A percentile compares a stretch with the other conserved stretches of the same genome.
Evolutionary conservation across 2,797 vertebrate species (phyloP).

Genomic region (Fratercula arctica): DNA sequence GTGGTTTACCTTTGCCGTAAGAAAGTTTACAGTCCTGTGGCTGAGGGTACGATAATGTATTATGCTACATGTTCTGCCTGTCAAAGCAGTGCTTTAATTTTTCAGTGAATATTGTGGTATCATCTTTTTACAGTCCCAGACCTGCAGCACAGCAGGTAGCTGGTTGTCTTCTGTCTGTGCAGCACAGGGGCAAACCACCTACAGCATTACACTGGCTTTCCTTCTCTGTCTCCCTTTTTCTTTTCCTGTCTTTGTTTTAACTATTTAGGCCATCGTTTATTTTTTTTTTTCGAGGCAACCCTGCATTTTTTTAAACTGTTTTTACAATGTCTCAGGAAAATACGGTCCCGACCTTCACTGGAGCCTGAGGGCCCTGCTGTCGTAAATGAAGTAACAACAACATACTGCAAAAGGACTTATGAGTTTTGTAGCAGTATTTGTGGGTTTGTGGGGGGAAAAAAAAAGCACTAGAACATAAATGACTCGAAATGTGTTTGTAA

Average conservation of each 20-base stretch:
- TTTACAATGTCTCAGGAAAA: not conserved
- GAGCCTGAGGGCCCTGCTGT: not conserved
- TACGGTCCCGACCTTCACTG: accelerated
- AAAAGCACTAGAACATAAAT: not conserved
- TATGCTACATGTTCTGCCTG: accelerated
- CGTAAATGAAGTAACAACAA: constrained; percentile 6
- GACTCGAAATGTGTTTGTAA: not conserved
- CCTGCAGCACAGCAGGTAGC: not conserved
- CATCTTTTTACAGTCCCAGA: not conserved
- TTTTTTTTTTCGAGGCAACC: not conserved
- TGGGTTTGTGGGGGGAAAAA: not conserved
- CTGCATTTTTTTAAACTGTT: not conserved
- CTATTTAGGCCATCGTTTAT: not conserved
- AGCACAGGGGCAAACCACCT: not conserved
- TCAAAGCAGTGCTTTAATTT: not conserved
- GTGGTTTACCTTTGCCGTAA: not conserved
- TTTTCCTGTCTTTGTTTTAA: not conserved
- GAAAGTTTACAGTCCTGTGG: not conserved
- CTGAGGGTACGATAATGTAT: not conserved
- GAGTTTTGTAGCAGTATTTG: constrained; percentile 10
- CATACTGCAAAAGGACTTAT: not conserved
- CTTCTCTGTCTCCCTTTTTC: not conserved
- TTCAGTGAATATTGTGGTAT: not conserved
- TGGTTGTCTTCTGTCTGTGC: not conserved
- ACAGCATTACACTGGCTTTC: not conserved